Evolutionary conservation across 2,888 invertebrate species (phyloP).

Genomic region (Perizoma affinitatum): DNA sequence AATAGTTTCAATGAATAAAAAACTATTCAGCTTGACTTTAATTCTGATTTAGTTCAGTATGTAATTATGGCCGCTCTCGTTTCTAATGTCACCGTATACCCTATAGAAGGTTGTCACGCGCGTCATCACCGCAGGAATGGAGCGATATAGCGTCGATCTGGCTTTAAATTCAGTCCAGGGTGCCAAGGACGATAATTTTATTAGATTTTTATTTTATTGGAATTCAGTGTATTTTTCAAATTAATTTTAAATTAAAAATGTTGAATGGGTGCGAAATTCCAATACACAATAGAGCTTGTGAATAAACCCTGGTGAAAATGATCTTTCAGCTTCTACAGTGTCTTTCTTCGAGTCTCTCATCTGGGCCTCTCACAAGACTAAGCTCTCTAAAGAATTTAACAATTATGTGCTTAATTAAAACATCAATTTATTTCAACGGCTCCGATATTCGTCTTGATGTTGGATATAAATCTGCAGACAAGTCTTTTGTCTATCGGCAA

Average conservation of each 20-base stretch:
- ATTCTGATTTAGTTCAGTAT: too few relatives aligned
- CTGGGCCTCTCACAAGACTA: not conserved
- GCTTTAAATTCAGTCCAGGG: constrained; percentile 74
- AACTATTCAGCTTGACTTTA: too few relatives aligned
- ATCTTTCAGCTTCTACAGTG: too few relatives aligned
- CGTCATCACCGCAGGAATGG: constrained; percentile 62
- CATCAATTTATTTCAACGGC: constrained; percentile 39
- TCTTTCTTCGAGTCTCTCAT: too few relatives aligned
- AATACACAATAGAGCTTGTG: constrained; percentile 27
- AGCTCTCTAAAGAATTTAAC: constrained; percentile 16
- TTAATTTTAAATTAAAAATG: constrained; percentile 26
- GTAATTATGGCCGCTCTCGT: constrained; percentile 33
- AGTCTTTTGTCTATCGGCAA: constrained; percentile 49
- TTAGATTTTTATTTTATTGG: constrained; percentile 64
- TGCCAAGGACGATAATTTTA: constrained; percentile 63
- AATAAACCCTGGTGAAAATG: too few relatives aligned
- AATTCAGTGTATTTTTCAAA: constrained; percentile 42
- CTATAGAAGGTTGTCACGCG: constrained; percentile 59
- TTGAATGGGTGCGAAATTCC: constrained; percentile 19
- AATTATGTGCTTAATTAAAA: constrained; percentile 34
- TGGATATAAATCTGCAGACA: constrained; percentile 45
- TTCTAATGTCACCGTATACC: constrained; percentile 33
- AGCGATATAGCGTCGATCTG: constrained; percentile 60
- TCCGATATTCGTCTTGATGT: constrained; percentile 40
- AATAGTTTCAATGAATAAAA: too few relatives aligned